These are phyloP conservation scores for Dione vanillae DNA, from an alignment of 2,888 invertebrate species.

Conservation along the genomic window DNA sequence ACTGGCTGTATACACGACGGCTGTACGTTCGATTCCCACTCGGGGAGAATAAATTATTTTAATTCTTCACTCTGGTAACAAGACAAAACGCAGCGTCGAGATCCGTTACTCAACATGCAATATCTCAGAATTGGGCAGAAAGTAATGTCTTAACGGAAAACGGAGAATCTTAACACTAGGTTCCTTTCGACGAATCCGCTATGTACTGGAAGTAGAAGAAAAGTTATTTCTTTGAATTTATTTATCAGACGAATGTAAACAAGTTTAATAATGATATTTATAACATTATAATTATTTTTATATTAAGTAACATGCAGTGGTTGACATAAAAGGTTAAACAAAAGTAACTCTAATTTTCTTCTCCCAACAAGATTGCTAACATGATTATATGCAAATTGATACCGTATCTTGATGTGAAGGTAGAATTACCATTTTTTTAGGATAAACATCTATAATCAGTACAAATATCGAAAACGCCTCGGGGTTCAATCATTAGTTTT, in stretches of 20 bases:
- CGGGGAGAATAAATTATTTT: too few relatives aligned
- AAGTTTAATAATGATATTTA: neutral
- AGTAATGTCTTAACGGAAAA: too few relatives aligned
- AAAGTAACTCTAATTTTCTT: conserved; percentile 21
- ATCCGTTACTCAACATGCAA: too few relatives aligned
- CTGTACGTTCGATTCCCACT: too few relatives aligned
- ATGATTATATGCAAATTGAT: conserved; percentile 46
- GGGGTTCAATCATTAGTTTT: conserved; percentile 43
- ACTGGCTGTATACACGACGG: too few relatives aligned
- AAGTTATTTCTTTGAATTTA: too few relatives aligned
- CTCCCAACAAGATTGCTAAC: conserved; percentile 35
- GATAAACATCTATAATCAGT: conserved; percentile 58
- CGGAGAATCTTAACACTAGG: neutral
- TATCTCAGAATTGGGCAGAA: neutral
- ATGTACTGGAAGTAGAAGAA: too few relatives aligned
- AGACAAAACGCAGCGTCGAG: too few relatives aligned
- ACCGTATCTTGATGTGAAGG: conserved; percentile 39
- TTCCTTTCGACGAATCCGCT: too few relatives aligned
- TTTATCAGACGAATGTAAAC: neutral
- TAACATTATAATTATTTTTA: neutral
- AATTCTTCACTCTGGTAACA: too few relatives aligned
- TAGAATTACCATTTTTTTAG: conserved; percentile 58
- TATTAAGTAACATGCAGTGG: neutral
- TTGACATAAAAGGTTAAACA: conserved; percentile 18
- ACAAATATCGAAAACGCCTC: conserved; percentile 57